phyloP scores from a whole-genome alignment of 2,888 invertebrate species.

The Drosophila fulvimacula region DNA sequence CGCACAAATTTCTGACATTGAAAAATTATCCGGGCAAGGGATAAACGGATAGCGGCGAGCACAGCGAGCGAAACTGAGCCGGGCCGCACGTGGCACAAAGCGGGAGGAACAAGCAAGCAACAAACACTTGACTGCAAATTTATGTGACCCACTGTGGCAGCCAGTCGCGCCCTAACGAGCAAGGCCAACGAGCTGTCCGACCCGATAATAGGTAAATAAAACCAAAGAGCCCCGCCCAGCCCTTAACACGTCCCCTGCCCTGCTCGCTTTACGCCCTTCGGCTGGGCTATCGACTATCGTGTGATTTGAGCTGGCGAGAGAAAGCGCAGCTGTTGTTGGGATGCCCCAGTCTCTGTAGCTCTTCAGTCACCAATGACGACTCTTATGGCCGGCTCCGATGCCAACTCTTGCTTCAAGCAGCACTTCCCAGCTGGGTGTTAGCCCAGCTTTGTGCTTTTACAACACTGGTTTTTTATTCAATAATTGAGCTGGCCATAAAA shows the following conservation, averaged over 20 bases:
- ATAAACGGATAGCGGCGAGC: conserved; percentile 43
- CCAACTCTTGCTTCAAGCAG: conserved; percentile 6
- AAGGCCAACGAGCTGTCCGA: conserved; percentile 39
- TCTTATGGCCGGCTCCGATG: conserved; percentile 3
- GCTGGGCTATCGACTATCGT: conserved; percentile 29
- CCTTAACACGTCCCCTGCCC: not conserved
- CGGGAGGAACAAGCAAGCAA: conserved; percentile 2
- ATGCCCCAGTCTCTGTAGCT: not conserved
- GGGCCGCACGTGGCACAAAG: conserved; percentile 11
- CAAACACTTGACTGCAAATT: conserved; percentile 30
- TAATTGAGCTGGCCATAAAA: conserved; percentile 32
- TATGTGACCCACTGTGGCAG: conserved; percentile 35
- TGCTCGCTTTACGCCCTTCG: not conserved
- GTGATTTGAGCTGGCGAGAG: conserved; percentile 15
- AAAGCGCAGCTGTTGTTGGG: conserved; percentile 33
- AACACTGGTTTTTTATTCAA: conserved; percentile 32
- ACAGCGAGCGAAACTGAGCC: conserved; percentile 1
- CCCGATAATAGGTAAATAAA: conserved; percentile 55
- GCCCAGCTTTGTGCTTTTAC: conserved; percentile 11
- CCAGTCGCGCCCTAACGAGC: conserved; percentile 45
- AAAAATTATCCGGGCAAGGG: conserved; percentile 68
- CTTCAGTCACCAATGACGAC: not conserved
- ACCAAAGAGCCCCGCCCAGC: conserved; percentile 8
- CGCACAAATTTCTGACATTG: conserved; percentile 71
- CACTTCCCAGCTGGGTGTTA: not conserved